phyloP scores from a whole-genome alignment of 2,113 vertebrate species.

The Austrofundulus limnaeus region DNA sequence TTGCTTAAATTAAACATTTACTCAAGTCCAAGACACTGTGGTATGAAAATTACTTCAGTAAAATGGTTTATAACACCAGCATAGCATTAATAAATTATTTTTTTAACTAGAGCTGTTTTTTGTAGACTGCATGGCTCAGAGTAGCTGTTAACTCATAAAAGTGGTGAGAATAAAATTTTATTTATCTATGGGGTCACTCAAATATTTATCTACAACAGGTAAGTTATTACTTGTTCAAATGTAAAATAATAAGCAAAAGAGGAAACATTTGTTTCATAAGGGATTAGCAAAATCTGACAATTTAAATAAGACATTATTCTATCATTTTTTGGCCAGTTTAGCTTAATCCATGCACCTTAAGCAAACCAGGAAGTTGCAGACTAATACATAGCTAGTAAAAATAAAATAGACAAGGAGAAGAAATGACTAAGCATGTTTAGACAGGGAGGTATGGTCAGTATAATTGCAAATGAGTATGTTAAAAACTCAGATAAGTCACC shows the following conservation, averaged over 20 bases:
- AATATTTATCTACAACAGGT: no score
- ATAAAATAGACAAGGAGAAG: background rate
- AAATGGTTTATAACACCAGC: no score
- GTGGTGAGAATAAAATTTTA: no score
- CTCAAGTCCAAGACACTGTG: no score
- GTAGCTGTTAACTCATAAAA: no score
- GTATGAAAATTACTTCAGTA: no score
- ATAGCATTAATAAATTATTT: no score
- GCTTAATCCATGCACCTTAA: background rate
- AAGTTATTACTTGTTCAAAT: background rate
- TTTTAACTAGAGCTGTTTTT: no score
- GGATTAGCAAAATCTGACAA: background rate
- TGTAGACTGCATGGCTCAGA: no score
- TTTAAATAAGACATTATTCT: no score
- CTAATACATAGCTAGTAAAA: background rate
- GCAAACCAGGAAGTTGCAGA: background rate
- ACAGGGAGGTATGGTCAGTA: background rate
- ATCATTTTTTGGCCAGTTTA: background rate
- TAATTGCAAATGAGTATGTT: slow-evolving; percentile 6
- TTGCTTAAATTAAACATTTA: no score
- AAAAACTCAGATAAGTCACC: slow-evolving; percentile 12
- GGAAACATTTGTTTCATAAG: background rate
- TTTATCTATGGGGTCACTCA: no score
- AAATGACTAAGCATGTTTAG: background rate
- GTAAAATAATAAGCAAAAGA: background rate